Evolutionary conservation across 2,113 vertebrate genomes (phyloP), one percentile per base, ranked within the genome.

Genomic region (Salminus brasiliensis): DNA sequence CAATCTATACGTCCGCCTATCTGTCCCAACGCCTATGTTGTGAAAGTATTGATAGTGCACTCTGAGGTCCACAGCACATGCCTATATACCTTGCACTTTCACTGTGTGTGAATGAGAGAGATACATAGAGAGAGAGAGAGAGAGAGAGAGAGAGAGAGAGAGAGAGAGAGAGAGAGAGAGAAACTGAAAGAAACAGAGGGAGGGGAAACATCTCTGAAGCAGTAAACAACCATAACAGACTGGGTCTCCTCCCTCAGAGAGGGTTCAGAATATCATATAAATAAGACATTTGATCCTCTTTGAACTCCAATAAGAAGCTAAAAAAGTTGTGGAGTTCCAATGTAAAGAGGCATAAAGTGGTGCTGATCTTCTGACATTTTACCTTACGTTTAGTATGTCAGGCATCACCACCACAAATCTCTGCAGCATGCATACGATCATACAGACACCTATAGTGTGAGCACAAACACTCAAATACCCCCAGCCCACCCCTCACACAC

Each of bases 211-310:
- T 43, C 65, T 80, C 52, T 67, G 81, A 81, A 78, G 34, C 47
- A 75, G 75, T 75, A 81, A 84, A 84, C 75, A 81, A 79, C 74
- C 66, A 53, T 80, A 73, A 76, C 72, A 76, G 72, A 71, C 69
- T 67, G 52, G 3, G 41, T 72, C 47, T 80, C 53, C 41, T 71
- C 47, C 30, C 75, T 80, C 11, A 47, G 36, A 80, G 60, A 39
- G 27, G 52, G 67, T 36, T 60, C 30, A 62, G 65, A 76, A 68
- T 16, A 65, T 79, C 60, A 80, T 27, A 66, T 74, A 67, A 68
- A 78, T 30, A 76, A 30, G 63, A 47, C 18, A 36, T 76, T 72
- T 66, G 78, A 70, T 81, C 53, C 62, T 63, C 74, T 81, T 77
- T 80, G 52, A 80, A 80, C 67, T 69, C 29, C 49, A 66, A 52